Evolutionary conservation across 2,113 vertebrate genomes (phyloP).

Genomic region (Grantiella picta): DNA sequence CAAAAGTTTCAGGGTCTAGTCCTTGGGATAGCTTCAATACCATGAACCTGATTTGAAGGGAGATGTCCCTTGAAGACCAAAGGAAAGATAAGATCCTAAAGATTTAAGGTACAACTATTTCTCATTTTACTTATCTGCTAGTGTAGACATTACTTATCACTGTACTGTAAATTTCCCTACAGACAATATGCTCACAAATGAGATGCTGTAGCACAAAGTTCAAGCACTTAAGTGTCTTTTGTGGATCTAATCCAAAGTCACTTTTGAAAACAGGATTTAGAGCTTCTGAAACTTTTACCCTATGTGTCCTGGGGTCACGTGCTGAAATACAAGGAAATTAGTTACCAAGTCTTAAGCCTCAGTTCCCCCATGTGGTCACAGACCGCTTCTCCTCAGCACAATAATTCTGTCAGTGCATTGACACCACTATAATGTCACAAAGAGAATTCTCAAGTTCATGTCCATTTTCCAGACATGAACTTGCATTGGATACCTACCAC

Average conservation of each 20-base stretch:
- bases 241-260: background rate
- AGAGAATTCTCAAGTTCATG: background rate
- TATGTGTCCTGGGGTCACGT: background rate
- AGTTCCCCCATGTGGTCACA: background rate
- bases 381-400: background rate
- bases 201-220: background rate
- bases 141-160: background rate
- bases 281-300: background rate
- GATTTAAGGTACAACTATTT: background rate
- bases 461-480: background rate
- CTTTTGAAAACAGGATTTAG: background rate
- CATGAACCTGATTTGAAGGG: background rate
- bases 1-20: background rate
- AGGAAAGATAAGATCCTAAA: background rate
- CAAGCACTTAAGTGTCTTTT: background rate
- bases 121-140: background rate
- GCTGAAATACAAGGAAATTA: background rate
- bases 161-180: background rate
- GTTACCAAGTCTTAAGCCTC: background rate
- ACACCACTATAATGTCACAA: background rate
- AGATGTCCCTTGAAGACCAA: background rate
- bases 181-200: background rate
- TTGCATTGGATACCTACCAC: background rate
- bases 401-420: background rate
- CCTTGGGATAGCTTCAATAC: background rate